Percentiles rank a stretch among this genome's conserved stretches.
Conservation (phyloP, 2,888 invertebrate genomes). For the Conomelus anceps region DNA sequence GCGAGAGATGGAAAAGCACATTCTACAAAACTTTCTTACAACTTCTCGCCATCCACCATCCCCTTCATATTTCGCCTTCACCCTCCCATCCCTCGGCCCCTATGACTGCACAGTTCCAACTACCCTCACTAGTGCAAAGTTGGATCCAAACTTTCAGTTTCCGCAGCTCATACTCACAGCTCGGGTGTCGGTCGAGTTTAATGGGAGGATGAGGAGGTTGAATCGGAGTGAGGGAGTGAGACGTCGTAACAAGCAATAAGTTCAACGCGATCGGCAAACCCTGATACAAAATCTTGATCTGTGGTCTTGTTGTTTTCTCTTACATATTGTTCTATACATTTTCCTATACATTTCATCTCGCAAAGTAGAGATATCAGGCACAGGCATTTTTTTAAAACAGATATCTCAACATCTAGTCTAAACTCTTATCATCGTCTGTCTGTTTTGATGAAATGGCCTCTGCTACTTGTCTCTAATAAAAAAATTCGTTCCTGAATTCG, state of each 20-base stretch:
- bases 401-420: too few species aligned
- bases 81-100: too few species aligned
- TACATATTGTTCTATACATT: too few species aligned
- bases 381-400: too few species aligned
- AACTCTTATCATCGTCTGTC: too few species aligned
- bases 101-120: background rate
- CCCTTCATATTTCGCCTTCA: background rate
- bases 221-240: background rate
- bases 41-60: background rate
- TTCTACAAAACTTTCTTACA: background rate
- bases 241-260: background rate
- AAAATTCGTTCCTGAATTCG: too few species aligned
- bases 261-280: background rate
- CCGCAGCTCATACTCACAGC: background rate
- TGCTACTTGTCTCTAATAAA: too few species aligned
- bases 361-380: too few species aligned
- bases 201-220: background rate
- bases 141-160: background rate
- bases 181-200: background rate
- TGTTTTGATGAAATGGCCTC: too few species aligned
- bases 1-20: background rate
- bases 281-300: background rate
- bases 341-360: too few species aligned
- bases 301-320: background rate
- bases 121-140: background rate